Percentiles rank a stretch among this genome's conserved stretches.
These are phyloP conservation scores for Crocodylus rhombifer DNA, from an alignment of 2,797 vertebrate genomes.

Conservation along the genomic window DNA sequence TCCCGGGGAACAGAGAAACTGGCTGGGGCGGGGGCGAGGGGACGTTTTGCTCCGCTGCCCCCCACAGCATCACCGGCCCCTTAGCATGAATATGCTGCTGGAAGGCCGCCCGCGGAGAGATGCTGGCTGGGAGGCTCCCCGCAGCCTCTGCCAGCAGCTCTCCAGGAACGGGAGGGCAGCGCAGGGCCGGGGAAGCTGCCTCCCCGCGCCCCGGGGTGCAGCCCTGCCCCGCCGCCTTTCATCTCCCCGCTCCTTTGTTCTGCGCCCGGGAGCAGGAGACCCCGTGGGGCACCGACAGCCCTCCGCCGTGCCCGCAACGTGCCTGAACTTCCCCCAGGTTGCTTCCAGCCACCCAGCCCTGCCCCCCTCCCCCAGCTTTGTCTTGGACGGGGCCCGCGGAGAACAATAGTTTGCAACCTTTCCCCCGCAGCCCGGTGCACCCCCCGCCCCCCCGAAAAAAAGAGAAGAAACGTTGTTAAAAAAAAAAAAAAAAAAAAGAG, in stretches of 20 bases:
- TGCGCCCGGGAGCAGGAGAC: constrained; percentile 18
- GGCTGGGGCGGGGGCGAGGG: not conserved
- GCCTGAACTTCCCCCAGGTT: constrained; percentile 58
- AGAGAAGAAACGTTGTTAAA: not conserved
- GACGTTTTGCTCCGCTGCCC: constrained; percentile 37
- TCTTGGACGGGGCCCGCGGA: constrained; percentile 51
- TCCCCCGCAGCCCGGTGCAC: not conserved
- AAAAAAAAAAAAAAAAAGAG: constrained; percentile 40
- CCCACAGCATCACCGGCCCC: not conserved
- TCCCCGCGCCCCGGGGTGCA: not conserved
- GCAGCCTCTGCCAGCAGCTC: constrained; percentile 50
- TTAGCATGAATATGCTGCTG: constrained; percentile 15
- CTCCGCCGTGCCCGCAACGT: not conserved
- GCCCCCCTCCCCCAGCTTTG: constrained; percentile 58
- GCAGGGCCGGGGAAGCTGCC: not conserved
- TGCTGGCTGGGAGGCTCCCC: constrained; percentile 8
- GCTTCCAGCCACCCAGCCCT: constrained; percentile 40
- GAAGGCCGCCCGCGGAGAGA: constrained; percentile 9
- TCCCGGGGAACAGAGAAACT: not conserved
- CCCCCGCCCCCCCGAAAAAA: not conserved
- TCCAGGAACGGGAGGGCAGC: constrained; percentile 69
- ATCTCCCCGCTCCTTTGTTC: constrained; percentile 78
- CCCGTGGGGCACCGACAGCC: not conserved
- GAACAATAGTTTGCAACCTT: constrained; percentile 23
- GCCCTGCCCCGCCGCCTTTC: constrained; percentile 24